These are phyloP conservation scores for Cryptoleucopteryx plumbea DNA, from an alignment of 2,113 vertebrate species.

Conservation along the genomic window DNA sequence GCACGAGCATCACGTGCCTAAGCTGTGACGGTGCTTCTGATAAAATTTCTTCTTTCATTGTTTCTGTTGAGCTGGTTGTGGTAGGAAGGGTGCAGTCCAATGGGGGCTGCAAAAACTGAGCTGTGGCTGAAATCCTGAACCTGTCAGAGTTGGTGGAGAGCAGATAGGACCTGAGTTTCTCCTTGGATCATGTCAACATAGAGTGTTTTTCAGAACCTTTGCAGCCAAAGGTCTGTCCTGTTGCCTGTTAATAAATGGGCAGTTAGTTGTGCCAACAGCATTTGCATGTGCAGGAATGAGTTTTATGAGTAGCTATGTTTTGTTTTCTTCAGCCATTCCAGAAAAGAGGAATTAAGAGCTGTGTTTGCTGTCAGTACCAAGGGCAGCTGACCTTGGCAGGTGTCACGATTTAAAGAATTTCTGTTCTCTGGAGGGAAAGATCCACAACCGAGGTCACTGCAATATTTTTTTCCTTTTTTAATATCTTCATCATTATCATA, in stretches of 20 bases:
- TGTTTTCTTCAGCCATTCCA: neutral
- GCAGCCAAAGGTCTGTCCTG: neutral
- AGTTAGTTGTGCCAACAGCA: neutral
- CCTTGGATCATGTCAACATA: neutral
- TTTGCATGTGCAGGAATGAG: neutral
- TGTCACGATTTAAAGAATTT: neutral
- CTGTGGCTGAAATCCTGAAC: neutral
- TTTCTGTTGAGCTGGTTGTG: neutral
- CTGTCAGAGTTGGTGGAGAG: neutral
- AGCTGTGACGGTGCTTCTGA: fast-evolving
- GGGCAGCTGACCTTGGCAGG: neutral
- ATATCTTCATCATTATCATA: neutral
- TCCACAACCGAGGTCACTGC: neutral
- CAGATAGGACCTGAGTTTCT: neutral
- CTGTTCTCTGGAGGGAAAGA: neutral
- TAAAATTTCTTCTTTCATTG: fast-evolving
- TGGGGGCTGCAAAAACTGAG: neutral
- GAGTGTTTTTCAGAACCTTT: neutral
- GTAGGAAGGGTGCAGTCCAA: neutral
- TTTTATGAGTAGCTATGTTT: neutral
- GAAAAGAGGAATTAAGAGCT: neutral
- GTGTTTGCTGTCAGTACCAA: neutral
- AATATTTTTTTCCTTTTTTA: neutral
- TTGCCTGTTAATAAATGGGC: fast-evolving
- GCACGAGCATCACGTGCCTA: fast-evolving